Evolutionary conservation across 2,797 vertebrate genomes (phyloP).

Genomic region (Gallirallus australis): DNA sequence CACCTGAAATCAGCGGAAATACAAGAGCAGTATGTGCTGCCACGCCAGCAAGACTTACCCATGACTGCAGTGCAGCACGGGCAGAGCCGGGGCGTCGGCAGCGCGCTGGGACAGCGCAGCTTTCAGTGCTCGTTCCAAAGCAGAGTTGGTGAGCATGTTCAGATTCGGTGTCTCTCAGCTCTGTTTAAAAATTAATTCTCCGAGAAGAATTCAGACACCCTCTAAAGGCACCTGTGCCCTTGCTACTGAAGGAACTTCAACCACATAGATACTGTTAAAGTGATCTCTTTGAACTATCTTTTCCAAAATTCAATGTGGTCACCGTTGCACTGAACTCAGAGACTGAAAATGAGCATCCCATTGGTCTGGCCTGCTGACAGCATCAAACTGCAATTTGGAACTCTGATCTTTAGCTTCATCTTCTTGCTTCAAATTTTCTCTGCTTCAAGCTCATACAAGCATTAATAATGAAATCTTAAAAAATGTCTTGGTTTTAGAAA

Average conservation of each 20-base stretch:
- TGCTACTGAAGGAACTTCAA: background rate
- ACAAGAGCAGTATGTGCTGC: fast-evolving
- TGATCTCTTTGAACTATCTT: background rate
- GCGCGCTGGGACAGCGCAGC: background rate
- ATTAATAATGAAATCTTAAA: background rate
- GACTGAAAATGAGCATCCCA: background rate
- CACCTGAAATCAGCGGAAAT: background rate
- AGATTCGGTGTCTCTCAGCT: background rate
- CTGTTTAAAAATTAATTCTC: background rate
- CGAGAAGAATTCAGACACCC: background rate
- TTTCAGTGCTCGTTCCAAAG: background rate
- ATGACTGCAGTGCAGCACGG: background rate
- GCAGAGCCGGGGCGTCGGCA: background rate
- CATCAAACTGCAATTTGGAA: background rate
- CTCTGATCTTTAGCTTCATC: background rate
- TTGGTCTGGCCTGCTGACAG: background rate
- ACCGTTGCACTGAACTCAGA: background rate
- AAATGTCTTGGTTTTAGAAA: background rate
- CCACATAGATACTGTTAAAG: background rate
- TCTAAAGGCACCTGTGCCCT: background rate
- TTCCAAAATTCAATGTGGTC: background rate
- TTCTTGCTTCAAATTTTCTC: background rate
- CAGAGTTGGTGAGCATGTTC: background rate
- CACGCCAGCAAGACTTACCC: background rate
- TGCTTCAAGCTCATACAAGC: background rate